These are phyloP conservation scores for Yponomeuta cagnagella DNA, from an alignment of 2,888 invertebrate species.

Conservation along the genomic window DNA sequence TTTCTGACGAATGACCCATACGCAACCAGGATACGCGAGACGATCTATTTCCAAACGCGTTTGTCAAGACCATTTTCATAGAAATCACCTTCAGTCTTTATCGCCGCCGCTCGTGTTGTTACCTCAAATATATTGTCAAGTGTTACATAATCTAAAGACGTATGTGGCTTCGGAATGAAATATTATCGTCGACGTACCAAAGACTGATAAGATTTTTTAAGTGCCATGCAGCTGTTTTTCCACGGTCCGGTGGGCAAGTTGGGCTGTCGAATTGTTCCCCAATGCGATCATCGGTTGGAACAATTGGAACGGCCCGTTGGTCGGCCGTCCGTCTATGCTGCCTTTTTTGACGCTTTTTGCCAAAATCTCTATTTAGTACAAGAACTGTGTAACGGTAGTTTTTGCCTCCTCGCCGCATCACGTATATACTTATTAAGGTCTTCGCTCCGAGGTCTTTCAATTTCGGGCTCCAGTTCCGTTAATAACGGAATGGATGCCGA, in stretches of 20 bases:
- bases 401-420: constrained; percentile 44
- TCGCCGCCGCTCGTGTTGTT: background rate
- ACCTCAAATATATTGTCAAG: background rate
- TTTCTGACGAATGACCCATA: background rate
- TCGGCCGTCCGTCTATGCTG: constrained; percentile 54
- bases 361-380: constrained; percentile 66
- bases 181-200: background rate
- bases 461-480: constrained; percentile 28
- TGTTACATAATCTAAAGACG: background rate
- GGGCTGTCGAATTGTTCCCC: constrained; percentile 23
- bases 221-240: background rate
- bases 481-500: constrained; percentile 15
- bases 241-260: background rate
- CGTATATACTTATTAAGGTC: constrained; percentile 57
- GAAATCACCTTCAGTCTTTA: constrained; percentile 2
- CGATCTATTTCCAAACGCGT: background rate
- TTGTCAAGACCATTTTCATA: constrained; percentile 1
- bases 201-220: constrained; percentile 2
- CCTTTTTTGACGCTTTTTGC: constrained; percentile 68
- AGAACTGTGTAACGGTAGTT: constrained; percentile 53
- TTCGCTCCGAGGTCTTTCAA: constrained; percentile 41
- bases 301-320: constrained; percentile 66
- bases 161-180: background rate
- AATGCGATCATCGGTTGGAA: constrained; percentile 36
- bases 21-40: background rate